A percentile compares a stretch with the other conserved stretches of the same genome.
Conservation (phyloP, 2,797 vertebrate genomes). For the Emys orbicularis region DNA sequence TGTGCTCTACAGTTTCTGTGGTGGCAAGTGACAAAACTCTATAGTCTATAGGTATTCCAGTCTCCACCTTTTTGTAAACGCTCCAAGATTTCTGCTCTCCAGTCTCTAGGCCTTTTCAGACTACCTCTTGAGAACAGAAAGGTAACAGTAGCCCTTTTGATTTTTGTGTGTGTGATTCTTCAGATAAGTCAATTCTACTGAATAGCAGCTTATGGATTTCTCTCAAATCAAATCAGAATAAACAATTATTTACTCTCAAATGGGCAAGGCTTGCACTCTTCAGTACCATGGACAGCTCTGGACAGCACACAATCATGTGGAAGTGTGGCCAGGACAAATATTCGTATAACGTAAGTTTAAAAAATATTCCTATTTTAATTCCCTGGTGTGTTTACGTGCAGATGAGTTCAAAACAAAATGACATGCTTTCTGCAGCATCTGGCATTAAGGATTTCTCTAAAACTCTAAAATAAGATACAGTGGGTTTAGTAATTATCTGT, state of each 20-base stretch:
- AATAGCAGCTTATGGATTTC: not conserved
- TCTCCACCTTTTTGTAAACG: not conserved
- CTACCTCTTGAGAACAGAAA: not conserved
- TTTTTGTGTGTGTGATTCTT: not conserved
- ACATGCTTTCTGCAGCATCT: not conserved
- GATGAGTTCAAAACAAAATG: not conserved
- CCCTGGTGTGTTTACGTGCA: not conserved
- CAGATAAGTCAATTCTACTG: slow-evolving; percentile 19
- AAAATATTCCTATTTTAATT: not conserved
- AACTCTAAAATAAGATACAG: not conserved
- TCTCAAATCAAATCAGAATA: slow-evolving; percentile 11
- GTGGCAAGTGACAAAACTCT: not conserved
- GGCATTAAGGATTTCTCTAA: not conserved
- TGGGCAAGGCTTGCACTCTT: slow-evolving; percentile 27
- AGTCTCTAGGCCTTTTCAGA: not conserved
- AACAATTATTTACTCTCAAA: slow-evolving; percentile 29
- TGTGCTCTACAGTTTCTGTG: not conserved
- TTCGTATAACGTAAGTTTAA: slow-evolving; percentile 33
- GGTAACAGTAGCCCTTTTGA: not conserved
- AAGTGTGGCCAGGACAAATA: slow-evolving; percentile 5
- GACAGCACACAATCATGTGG: not conserved
- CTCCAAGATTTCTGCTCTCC: slow-evolving; percentile 33
- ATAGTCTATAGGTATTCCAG: not conserved
- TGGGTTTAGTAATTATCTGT: not conserved
- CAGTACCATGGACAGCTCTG: slow-evolving; percentile 73